Base-by-base conservation (phyloP, 2,888 invertebrate species). In the Eupithecia vulgata region DNA sequence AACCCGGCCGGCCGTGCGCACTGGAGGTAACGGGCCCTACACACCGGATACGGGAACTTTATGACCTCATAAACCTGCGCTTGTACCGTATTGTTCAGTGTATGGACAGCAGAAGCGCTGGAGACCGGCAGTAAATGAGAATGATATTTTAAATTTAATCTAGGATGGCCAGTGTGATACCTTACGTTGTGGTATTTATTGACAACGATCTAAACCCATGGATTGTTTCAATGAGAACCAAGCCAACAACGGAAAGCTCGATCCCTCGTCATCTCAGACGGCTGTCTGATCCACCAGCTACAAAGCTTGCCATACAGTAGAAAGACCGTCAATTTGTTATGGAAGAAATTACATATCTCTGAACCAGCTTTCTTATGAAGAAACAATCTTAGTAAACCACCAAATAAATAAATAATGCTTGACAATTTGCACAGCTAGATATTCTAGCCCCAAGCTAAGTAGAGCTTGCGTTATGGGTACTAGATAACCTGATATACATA, bases 1-100 rank as follows among this genome's bases (percentile, higher is more conserved):
- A 34, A 17, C 7, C 15, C 17, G n/a, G n/a, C n/a, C n/a, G 59
- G 30, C 59, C 15, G 30, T 34, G 64, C 35, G 35, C 21, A 5
- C 64, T 64, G 37, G 15, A 65, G 30, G 74, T 74, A 71, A 61
- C 74, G 71, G 67, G 67, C 69, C 65, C 65, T 62, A 52, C 85
- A 83, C 85, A 88, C 88, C 88, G 88, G 89, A 89, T 88, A 90
- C 90, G 85, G 85, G 83, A 86, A 85, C 81, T 91, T 91, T 91
- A 91, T 91, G 87, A 87, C 75, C 83, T 88, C 85, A 90, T 91
- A 91, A 91, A 89, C 88, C 87, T 81, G 85, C 76, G 87, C 89
- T 85, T 85, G 90, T 90, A 90, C 89, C 90, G 88, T 81, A 81
- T 78, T 79, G 82, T 81, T 78, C 83, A 83, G 81, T 45, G 88